These are phyloP conservation scores for Cyclina sinensis DNA, from an alignment of 1,140 invertebrate species.

Conservation along the genomic window DNA sequence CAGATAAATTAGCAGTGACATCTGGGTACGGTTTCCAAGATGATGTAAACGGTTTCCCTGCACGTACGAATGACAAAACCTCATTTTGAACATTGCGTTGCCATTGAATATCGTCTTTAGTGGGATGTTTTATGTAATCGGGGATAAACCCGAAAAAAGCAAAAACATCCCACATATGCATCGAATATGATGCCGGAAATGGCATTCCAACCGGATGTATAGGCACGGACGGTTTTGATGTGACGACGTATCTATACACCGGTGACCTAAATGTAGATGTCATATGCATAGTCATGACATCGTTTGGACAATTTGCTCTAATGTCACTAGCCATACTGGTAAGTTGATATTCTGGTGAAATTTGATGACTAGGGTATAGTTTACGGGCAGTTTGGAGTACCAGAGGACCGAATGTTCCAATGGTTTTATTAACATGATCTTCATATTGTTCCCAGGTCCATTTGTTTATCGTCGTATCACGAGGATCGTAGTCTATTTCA, in stretches of 20 bases:
- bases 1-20: slow-evolving; percentile 65
- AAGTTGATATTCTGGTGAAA: slow-evolving; percentile 72
- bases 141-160: slow-evolving; percentile 78
- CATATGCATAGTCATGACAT: slow-evolving; percentile 65
- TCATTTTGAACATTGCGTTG: slow-evolving; percentile 72
- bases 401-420: slow-evolving; percentile 68
- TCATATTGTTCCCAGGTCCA: slow-evolving; percentile 77
- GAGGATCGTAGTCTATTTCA: slow-evolving; percentile 70
- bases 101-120: slow-evolving; percentile 71
- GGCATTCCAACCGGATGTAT: slow-evolving; percentile 69
- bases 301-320: slow-evolving; percentile 71
- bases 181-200: slow-evolving; percentile 71
- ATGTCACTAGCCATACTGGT: slow-evolving; percentile 74
- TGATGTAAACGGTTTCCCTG: slow-evolving; percentile 68
- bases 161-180: slow-evolving; percentile 78
- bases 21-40: slow-evolving; percentile 68
- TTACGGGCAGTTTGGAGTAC: slow-evolving; percentile 64
- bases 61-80: slow-evolving; percentile 73
- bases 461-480: slow-evolving; percentile 58
- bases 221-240: slow-evolving; percentile 69
- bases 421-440: slow-evolving; percentile 63
- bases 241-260: slow-evolving; percentile 75
- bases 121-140: slow-evolving; percentile 69
- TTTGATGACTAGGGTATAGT: slow-evolving; percentile 69
- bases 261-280: slow-evolving; percentile 64